Percentiles rank a stretch among this genome's conserved stretches.
phyloP scores from a whole-genome alignment of 2,113 vertebrate species.

The Clinocottus analis region DNA sequence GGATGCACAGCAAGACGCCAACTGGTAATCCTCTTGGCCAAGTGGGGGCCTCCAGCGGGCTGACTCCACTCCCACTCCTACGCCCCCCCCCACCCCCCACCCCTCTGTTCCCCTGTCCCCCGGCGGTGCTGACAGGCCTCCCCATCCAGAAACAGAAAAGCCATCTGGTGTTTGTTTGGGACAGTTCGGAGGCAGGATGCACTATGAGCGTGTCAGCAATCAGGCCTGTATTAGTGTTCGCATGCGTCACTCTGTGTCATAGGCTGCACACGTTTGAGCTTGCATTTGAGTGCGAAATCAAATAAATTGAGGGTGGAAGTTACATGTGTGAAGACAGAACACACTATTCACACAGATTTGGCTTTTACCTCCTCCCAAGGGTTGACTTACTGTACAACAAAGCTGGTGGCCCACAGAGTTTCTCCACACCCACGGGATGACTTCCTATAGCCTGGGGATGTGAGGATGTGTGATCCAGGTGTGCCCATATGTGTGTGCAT shows the following conservation, averaged over 20 bases:
- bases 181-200: conserved; percentile 72
- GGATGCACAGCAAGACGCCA: conserved; percentile 46
- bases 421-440: conserved; percentile 35
- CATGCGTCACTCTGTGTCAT: conserved; percentile 28
- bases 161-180: conserved; percentile 87
- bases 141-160: conserved; percentile 78
- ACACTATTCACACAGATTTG: no score
- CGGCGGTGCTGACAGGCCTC: conserved; percentile 74
- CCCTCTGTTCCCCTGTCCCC: conserved; percentile 40
- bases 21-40: conserved; percentile 72
- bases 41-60: conserved; percentile 65
- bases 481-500: conserved; percentile 14
- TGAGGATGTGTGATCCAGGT: conserved; percentile 38
- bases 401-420: background rate
- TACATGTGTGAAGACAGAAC: conserved; percentile 8
- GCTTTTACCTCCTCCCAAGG: background rate
- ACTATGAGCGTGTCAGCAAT: conserved; percentile 28
- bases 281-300: conserved; percentile 30
- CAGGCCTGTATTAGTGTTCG: conserved; percentile 9
- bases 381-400: conserved; percentile 17
- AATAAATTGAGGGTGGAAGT: conserved; percentile 16
- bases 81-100: no score
- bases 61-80: conserved; percentile 58
- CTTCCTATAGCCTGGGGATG: conserved; percentile 7
- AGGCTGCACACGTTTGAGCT: conserved; percentile 6